Evolutionary conservation across 2,797 vertebrate species (phyloP).

Genomic region (Enteromius afrohamiltoni): DNA sequence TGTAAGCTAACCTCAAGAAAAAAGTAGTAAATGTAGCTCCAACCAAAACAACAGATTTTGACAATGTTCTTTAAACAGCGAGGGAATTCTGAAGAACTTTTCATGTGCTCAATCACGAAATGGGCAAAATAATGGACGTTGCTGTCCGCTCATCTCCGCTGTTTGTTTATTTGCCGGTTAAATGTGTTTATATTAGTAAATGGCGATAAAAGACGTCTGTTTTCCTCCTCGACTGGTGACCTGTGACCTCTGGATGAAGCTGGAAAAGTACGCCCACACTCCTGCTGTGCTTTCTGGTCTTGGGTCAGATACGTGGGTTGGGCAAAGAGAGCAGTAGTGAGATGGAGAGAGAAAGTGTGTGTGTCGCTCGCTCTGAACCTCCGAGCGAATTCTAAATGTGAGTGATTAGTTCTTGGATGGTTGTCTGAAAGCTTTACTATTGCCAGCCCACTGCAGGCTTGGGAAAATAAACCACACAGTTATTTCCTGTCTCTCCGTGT

Average conservation of each 20-base stretch:
- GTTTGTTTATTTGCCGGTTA: constrained; percentile 57
- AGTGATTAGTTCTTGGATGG: constrained; percentile 56
- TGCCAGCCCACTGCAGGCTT: constrained; percentile 26
- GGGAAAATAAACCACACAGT: constrained; percentile 12
- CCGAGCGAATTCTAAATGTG: constrained; percentile 52
- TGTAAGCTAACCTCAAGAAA: neutral
- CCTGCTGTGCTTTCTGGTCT: constrained; percentile 60
- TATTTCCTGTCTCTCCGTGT: constrained; percentile 19
- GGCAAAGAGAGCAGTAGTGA: constrained; percentile 40
- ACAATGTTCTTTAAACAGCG: neutral
- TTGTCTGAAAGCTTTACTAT: constrained; percentile 54
- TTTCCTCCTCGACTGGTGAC: constrained; percentile 66
- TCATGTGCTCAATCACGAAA: neutral
- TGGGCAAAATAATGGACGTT: constrained; percentile 35
- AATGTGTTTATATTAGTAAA: constrained; percentile 63
- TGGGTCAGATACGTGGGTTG: constrained; percentile 70
- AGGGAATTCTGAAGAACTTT: neutral
- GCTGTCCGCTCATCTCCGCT: constrained; percentile 40
- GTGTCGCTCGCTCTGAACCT: constrained; percentile 48
- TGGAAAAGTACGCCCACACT: constrained; percentile 69
- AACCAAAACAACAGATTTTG: constrained; percentile 31
- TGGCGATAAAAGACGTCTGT: constrained; percentile 64
- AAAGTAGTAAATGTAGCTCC: neutral
- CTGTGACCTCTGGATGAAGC: constrained; percentile 61
- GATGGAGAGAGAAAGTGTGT: constrained; percentile 2